phyloP scores from a whole-genome alignment of 2,797 vertebrate species.

The Bovichtus diacanthus region DNA sequence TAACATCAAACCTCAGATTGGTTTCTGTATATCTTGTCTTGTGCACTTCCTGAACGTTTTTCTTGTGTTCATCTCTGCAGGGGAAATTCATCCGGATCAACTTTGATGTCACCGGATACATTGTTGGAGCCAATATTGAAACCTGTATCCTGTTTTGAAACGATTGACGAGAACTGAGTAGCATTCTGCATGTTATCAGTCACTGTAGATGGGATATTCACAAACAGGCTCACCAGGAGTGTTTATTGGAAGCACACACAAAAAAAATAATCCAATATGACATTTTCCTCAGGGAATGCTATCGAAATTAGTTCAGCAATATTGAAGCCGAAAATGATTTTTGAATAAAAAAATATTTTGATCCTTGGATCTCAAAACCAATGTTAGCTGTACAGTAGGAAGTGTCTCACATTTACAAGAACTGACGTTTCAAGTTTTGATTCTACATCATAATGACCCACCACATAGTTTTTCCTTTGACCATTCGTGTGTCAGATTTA shows the following conservation, averaged over 20 bases:
- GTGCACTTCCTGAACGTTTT: conserved; percentile 23
- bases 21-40: conserved; percentile 15
- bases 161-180: background rate
- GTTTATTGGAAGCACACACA: background rate
- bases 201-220: background rate
- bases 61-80: conserved; percentile 64
- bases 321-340: background rate
- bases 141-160: conserved; percentile 85
- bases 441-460: background rate
- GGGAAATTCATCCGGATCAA: conserved; percentile 87
- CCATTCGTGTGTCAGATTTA: conserved; percentile 86
- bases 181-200: background rate
- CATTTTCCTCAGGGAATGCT: background rate
- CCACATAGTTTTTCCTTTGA: conserved; percentile 78
- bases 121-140: conserved; percentile 96
- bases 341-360: background rate
- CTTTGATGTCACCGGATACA: conserved; percentile 92
- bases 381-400: background rate
- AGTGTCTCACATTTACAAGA: background rate
- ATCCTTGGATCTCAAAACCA: background rate
- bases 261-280: background rate
- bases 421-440: background rate
- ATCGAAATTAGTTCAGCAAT: background rate
- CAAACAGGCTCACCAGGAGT: background rate
- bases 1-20: background rate